Conservation (phyloP, 2,113 vertebrate species). For the Pipra filicauda region DNA sequence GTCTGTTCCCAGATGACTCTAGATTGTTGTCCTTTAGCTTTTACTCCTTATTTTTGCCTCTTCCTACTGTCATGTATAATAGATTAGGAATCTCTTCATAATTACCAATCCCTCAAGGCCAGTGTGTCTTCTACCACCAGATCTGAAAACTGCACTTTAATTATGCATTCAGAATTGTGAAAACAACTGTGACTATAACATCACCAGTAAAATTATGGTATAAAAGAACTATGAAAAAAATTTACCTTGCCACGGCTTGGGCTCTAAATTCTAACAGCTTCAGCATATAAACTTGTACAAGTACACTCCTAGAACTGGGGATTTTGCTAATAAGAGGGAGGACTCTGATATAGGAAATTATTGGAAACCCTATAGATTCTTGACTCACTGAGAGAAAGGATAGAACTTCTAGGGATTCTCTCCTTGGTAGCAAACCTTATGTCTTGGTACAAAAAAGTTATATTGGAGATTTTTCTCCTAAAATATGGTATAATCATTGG, state of each 20-base stretch:
- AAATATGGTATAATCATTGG: not conserved
- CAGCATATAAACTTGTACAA: not conserved
- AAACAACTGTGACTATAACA: constrained; percentile 32
- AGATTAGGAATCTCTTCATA: constrained; percentile 49
- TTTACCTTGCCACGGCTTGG: not conserved
- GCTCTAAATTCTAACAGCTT: not conserved
- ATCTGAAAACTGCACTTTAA: constrained; percentile 42
- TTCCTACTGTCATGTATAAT: constrained; percentile 48
- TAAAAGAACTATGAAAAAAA: not conserved
- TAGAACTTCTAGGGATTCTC: not conserved
- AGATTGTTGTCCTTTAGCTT: constrained; percentile 16
- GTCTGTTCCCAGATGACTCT: not conserved
- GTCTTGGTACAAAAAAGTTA: not conserved
- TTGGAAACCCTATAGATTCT: not conserved
- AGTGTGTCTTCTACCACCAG: constrained; percentile 13
- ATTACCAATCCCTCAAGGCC: constrained; percentile 48
- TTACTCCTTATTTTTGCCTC: constrained; percentile 2
- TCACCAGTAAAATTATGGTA: not conserved
- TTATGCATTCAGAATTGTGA: constrained; percentile 38
- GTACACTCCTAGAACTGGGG: not conserved
- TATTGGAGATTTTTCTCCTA: not conserved
- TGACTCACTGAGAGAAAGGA: not conserved
- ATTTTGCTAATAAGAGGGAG: not conserved
- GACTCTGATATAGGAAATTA: not conserved
- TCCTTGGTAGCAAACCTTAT: not conserved